Evolutionary conservation across 1,140 invertebrate genomes (phyloP), one percentile per base, ranked within the genome.

Genomic region (Popillia japonica): DNA sequence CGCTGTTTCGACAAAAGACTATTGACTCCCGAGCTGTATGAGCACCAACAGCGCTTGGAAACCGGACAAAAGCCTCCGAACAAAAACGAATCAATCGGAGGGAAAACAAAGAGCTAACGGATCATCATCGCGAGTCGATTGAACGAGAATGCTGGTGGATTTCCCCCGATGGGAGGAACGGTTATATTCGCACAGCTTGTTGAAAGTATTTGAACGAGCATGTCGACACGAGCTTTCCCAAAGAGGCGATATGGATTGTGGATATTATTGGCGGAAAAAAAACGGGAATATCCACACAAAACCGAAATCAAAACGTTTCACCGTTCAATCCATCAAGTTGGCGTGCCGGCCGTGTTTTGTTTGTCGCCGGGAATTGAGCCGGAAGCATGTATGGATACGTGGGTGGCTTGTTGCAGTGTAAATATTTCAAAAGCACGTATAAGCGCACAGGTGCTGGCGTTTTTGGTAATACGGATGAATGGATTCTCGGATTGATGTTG

Each of bases 271-370:
- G 42, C 14, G 14, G 17, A 55, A 55, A 34, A 34, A 34, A 34
- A 34, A 34, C 27, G 27, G 4, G 27, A 34, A 34, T 34, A 34
- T 55, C n/a, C 48, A 17, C 14, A 55, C 48, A 55, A 55, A 55
- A 11, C 2, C 48, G 14, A 17, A 68, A 68, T 68, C 61, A 68
- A 68, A 68, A 34, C 61, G 22, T 68, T 68, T 68, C 61, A 27
- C 27, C 61, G 61, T 68, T 68, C 61, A 68, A 68, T 68, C 61
- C 61, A 68, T 68, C 61, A 68, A 68, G 61, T 68, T 68, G 61
- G 61, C 61, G 61, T 68, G 23, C 9, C 48, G 48, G 61, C 22
- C 61, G 61, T 27, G 22, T 68, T 55, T 55, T 55, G 48, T 55
- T 48, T 48, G n/a, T 55, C 14, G 11, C 48, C 17, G 61, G 61